Evolutionary conservation across 2,797 vertebrate genomes (phyloP).

Genomic region (Loris lydekkerianus): DNA sequence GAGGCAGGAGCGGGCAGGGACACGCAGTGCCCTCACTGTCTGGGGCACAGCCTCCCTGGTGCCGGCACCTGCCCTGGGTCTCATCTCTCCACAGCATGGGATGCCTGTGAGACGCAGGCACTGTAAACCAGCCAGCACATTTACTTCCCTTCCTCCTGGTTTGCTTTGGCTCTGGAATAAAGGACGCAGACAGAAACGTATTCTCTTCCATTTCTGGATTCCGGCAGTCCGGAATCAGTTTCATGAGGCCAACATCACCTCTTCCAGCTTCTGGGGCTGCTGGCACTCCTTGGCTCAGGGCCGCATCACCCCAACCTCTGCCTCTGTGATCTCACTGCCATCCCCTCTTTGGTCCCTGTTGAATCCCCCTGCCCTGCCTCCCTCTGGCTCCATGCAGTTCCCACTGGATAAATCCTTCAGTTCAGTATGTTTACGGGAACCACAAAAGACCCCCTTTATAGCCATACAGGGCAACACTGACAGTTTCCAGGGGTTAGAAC

Average conservation of each 20-base stretch:
- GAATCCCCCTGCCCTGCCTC: neutral
- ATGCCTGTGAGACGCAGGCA: neutral
- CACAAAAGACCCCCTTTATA: neutral
- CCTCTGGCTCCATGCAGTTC: neutral
- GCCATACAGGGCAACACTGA: too few relatives aligned
- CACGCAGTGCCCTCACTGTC: fast-evolving
- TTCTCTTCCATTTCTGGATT: neutral
- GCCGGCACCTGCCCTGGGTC: too few relatives aligned
- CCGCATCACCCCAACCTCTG: neutral
- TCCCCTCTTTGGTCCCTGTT: neutral
- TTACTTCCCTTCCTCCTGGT: too few relatives aligned
- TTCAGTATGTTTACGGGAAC: neutral
- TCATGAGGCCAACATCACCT: neutral
- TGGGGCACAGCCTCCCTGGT: fast-evolving
- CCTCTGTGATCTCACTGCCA: fast-evolving
- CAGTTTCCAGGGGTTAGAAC: neutral
- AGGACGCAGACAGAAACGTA: neutral
- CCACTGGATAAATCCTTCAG: neutral
- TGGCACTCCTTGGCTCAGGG: neutral
- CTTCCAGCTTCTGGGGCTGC: neutral
- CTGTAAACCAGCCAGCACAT: fast-evolving
- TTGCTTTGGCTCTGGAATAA: neutral
- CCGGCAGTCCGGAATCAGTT: neutral
- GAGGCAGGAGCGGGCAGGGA: too few relatives aligned
- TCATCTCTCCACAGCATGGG: fast-evolving